Base-by-base conservation (phyloP, 2,888 invertebrate species). In the Cyrtodaria siliqua region DNA sequence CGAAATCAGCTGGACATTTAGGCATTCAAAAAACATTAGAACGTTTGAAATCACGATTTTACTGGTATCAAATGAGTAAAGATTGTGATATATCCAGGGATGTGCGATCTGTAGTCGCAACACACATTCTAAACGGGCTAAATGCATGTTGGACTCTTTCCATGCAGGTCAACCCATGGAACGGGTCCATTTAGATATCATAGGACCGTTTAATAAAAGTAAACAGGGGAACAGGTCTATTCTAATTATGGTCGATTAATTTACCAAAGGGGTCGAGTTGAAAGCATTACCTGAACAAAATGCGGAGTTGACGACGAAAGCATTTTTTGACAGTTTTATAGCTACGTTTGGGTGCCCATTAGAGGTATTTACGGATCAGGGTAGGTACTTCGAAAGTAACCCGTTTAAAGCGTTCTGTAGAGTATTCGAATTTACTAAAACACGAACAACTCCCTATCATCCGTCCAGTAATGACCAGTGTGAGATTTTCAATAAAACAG, bases 321-420 rank as follows among this genome's bases (percentile, higher is more conserved):
- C 33, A 16, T 27, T 69, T 24, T 33, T 69, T 2, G 40, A 38
- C 4, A 12, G 47, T 2, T 60, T 72, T 20, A 38, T 80, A 12
- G 26, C 44, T 18, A 52, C 47, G n/a, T 82, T 77, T 55, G 79
- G 79, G 1, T 68, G 74, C 20, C 79, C 79, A 6, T 49, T 73
- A 20, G 47, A 70, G 20, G 49, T 84, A 14, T 53, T 72, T 2
- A 71, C 82, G 12, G 69, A 78, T 27, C 68, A 73, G 29, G 73
- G 78, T 1, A 14, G n/a, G 2, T 72, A 70, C 29, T 67, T 77
- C 8, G 63, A 67, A n/a, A 47, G 57, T 16, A 56, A 66, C 9
- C 27, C 73, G 24, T 67, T 67, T 24, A 9, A 40, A 1, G 63
- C 55, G 14, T 47, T 72, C 2, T 77, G 72, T 24, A 20, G 53